Base-by-base conservation (phyloP, 2,113 vertebrate genomes). In the Pleuronectes platessa region DNA sequence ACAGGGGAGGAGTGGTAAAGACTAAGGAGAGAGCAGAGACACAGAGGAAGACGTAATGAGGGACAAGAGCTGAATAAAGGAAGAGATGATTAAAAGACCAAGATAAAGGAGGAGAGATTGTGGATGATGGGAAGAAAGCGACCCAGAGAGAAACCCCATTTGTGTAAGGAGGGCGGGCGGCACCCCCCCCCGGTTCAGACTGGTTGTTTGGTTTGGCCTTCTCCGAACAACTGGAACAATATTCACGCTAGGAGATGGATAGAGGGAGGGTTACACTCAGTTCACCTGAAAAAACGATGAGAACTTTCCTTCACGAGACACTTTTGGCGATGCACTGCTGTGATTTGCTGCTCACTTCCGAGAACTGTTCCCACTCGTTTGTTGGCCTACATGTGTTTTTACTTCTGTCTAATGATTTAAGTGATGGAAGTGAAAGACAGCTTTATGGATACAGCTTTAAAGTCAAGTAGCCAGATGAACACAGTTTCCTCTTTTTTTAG, bases 141-240 rank as follows among this genome's bases (percentile, higher is more conserved):
- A 74, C 59, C 7, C 42, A 65, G 17, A 73, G 69, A 72, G 64
- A 72, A 73, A 64, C 35, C 55, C 68, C 59, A 31, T 31, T 31
- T 31, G 12, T 55, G n/a, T 42, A 49, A 20, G 23, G 40, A 42
- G 61, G 35, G 40, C 2, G 40, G 40, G 40, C 20, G 10, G 40
- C 73, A 42, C 61, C 63, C 49, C n/a, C 62, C n/a, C 4, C 75
- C 27, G 54, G 17, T 74, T 64, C 59, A 76, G 75, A 67, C 7
- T 47, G 53, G 53, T 75, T 92, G 89, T 90, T 89, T 90, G 51
- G 83, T 78, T 90, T 92, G 90, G 90, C 86, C 51, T 53, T 3
- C 18, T 37, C 61, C 18, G 76, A 71, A 84, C 68, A 76, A 84
- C 71, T 89, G 81, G 71, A 88, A 74, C 84, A 89, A 83, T 84